Evolutionary conservation across 2,888 invertebrate genomes (phyloP), one percentile per base, ranked within the genome.

Genomic region (Callyntrura sp.): DNA sequence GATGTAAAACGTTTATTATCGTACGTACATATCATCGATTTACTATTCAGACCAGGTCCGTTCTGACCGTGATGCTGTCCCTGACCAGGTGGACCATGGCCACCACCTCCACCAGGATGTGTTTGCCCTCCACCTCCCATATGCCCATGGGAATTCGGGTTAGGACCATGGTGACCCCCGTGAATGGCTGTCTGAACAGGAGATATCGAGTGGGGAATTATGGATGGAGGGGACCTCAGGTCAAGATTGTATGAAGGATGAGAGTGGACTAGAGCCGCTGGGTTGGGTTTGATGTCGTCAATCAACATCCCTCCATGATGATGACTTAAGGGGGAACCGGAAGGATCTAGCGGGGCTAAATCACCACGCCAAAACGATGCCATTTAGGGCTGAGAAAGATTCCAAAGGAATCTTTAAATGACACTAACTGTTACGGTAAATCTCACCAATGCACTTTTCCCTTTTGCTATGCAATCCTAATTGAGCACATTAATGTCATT

Each of bases 11-110:
- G 55, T 28, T 60, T 23, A 65, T 82, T 81, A 88, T 88, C 55
- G 85, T 88, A 92, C 93, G 91, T 93, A 93, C 93, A 93, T 91
- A 79, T 92, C 93, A 92, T 92, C 92, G 95, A 96, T 93, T 96
- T 96, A 94, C 96, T 96, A 93, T 96, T 97, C 94, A 97, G 97
- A 11, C 86, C 88, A 25, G 78, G 85, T 51, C 70, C 78, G 23
- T 86, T 84, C 60, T 68, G 79, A 43, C 87, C 86, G 65, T 79
- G 88, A 43, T 87, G 91, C 43, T 89, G 91, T 65, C 91, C 92
- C 70, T 85, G 91, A 48, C 94, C 94, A 23, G 87, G 87, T 81
- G 90, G 86, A 83, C 91, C 87, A 62, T 91, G 90, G 51, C 90
- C 85, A 51, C 90, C 76, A 82, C 91, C 91, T 65, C 91, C 90